These are phyloP conservation scores for Agrenia bidenticulata DNA, from an alignment of 2,888 invertebrate species.

Conservation along the genomic window DNA sequence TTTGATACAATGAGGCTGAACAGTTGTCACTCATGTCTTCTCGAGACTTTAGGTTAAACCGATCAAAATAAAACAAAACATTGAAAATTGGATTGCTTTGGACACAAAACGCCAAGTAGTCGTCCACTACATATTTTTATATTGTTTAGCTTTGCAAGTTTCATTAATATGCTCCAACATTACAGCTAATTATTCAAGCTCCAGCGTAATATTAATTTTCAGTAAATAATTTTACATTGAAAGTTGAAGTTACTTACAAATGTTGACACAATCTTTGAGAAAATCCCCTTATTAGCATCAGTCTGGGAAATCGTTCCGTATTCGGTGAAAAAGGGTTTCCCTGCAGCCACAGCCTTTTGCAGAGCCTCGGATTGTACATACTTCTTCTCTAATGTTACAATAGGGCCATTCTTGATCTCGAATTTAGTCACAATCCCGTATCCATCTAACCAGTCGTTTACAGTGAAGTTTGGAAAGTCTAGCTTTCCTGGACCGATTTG, in stretches of 20 bases:
- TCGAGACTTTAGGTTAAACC: too few relatives aligned
- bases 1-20: slow-evolving; percentile 56
- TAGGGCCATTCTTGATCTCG: slow-evolving; percentile 54
- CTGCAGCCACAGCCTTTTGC: slow-evolving; percentile 56
- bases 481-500: slow-evolving; percentile 60
- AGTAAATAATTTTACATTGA: background rate
- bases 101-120: too few relatives aligned
- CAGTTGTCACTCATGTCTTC: slow-evolving; percentile 59
- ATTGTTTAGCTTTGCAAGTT: too few relatives aligned
- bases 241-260: background rate
- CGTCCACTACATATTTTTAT: too few relatives aligned
- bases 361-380: slow-evolving; percentile 58
- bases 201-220: too few relatives aligned
- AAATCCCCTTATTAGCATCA: slow-evolving; percentile 59
- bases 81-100: too few relatives aligned
- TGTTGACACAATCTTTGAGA: slow-evolving; percentile 54
- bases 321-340: slow-evolving; percentile 58
- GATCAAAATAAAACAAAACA: too few relatives aligned
- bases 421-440: slow-evolving; percentile 58
- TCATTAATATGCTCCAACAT: too few relatives aligned
- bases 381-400: slow-evolving; percentile 55
- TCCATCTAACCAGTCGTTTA: slow-evolving; percentile 60
- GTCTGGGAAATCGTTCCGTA: slow-evolving; percentile 59
- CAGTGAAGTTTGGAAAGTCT: slow-evolving; percentile 56
- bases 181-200: too few relatives aligned